These are phyloP conservation scores for Neolamprologus fasciatus DNA, from an alignment of 2,113 vertebrate species.

Conservation along the genomic window DNA sequence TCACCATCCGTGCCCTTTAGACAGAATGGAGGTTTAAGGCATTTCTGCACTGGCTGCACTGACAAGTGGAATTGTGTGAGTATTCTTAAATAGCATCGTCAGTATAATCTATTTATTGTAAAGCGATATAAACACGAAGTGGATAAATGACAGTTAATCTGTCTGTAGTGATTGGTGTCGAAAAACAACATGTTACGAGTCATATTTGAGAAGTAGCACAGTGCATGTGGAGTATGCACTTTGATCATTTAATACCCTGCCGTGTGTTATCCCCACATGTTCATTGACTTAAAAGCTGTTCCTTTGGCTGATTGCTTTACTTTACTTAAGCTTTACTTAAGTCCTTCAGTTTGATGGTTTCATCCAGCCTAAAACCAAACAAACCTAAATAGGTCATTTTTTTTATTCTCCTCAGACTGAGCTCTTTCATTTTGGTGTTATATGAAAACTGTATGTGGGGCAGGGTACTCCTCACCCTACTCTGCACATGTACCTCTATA, in stretches of 20 bases:
- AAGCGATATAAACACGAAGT: not conserved
- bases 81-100: not conserved
- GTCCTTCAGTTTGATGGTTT: not conserved
- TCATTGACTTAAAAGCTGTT: not conserved
- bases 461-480: not conserved
- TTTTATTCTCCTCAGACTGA: not conserved
- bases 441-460: not conserved
- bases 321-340: not conserved
- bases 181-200: not conserved
- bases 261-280: not conserved
- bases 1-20: not conserved
- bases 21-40: not conserved
- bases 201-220: not conserved
- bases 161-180: not conserved
- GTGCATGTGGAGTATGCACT: not conserved
- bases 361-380: not conserved
- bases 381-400: not conserved
- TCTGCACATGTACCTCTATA: not conserved
- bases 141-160: not conserved
- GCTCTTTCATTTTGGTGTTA: not conserved
- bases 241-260: not conserved
- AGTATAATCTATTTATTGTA: not conserved
- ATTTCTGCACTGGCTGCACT: not conserved
- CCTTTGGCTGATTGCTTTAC: not conserved
- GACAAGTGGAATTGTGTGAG: not conserved